Conservation (phyloP, 2,113 vertebrate species). For the Nothocercus julius region DNA sequence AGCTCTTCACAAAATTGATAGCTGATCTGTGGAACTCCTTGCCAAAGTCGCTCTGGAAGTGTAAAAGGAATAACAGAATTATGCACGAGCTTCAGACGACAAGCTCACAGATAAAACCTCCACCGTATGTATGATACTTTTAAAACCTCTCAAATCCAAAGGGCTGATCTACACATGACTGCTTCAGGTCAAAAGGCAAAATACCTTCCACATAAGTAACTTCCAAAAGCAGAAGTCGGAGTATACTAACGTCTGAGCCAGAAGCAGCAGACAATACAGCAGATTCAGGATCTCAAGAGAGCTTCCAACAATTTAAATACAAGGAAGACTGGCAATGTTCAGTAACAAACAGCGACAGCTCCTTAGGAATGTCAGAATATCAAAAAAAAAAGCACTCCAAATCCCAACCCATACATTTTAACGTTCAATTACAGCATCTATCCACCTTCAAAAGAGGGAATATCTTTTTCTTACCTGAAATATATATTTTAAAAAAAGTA, state of each 20-base stretch:
- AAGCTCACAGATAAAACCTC: background rate
- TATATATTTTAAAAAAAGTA: conserved; percentile 63
- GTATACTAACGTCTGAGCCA: background rate
- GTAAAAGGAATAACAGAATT: background rate
- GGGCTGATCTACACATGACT: background rate
- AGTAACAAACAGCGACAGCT: background rate
- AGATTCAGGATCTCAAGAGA: background rate
- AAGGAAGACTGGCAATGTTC: background rate
- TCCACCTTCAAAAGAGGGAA: background rate
- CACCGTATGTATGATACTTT: background rate
- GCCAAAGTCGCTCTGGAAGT: background rate
- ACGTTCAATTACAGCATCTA: background rate
- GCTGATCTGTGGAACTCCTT: background rate
- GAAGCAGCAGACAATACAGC: background rate
- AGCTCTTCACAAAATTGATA: background rate
- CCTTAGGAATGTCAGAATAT: background rate
- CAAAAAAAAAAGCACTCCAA: background rate
- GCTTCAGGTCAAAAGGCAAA: background rate
- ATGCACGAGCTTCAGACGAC: background rate
- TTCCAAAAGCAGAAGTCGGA: background rate
- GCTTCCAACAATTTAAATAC: background rate
- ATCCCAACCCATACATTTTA: background rate
- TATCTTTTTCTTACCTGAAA: conserved; percentile 75
- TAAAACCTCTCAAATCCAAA: background rate
- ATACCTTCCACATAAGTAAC: background rate